phyloP scores from a whole-genome alignment of 2,888 invertebrate genomes.

The Agriopis marginaria region DNA sequence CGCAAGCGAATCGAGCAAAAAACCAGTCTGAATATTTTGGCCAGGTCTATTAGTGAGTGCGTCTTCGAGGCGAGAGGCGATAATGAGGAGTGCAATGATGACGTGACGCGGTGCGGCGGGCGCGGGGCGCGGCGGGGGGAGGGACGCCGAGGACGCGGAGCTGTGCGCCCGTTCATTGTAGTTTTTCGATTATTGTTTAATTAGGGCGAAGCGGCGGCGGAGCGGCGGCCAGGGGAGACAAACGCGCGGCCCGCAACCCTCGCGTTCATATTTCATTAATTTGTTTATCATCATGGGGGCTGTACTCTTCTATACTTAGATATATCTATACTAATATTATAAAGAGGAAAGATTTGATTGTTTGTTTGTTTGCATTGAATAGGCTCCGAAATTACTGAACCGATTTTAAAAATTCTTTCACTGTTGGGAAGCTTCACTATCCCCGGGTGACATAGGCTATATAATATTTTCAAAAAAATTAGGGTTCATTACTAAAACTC shows the following conservation, averaged over 20 bases:
- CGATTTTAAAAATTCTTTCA: no score
- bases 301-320: no score
- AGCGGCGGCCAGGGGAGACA: conserved; percentile 78
- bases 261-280: conserved; percentile 37
- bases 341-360: no score
- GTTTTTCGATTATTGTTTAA: conserved; percentile 87
- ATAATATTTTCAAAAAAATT: no score
- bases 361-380: no score
- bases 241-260: conserved; percentile 69
- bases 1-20: conserved; percentile 62
- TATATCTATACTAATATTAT: no score
- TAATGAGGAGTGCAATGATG: conserved; percentile 84
- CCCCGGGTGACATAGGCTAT: no score
- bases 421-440: no score
- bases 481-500: no score
- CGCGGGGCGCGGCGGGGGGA: conserved; percentile 49
- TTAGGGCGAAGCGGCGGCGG: conserved; percentile 86
- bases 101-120: conserved; percentile 66
- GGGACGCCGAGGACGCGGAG: conserved; percentile 76
- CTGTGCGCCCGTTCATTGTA: conserved; percentile 85
- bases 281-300: no score
- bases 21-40: conserved; percentile 67
- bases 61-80: conserved; percentile 79
- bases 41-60: conserved; percentile 71
- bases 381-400: no score